Conservation (phyloP, 2,888 invertebrate species). For the Chymomyza fuscimana region DNA sequence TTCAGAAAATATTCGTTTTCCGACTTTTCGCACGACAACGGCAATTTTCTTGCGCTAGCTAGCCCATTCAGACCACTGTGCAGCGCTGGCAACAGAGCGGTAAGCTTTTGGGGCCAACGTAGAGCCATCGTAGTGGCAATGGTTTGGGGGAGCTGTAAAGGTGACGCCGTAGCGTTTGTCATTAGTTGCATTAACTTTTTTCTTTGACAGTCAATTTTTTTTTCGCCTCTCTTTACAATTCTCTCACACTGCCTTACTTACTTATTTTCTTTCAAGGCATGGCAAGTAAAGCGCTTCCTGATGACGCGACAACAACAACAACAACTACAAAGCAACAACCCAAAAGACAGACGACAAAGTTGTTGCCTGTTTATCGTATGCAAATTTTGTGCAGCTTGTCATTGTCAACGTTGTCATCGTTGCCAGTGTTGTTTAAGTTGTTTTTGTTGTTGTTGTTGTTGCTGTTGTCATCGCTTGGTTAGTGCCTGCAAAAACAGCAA, state of each 20-base stretch:
- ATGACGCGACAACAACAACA: constrained; percentile 8
- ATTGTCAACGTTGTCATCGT: constrained; percentile 46
- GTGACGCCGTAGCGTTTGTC: constrained; percentile 51
- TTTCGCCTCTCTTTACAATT: constrained; percentile 14
- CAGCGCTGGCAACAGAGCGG: neutral
- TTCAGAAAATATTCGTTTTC: too few species aligned
- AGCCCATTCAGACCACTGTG: too few species aligned
- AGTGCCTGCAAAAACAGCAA: constrained; percentile 69
- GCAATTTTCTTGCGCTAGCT: too few species aligned
- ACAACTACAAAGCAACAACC: neutral
- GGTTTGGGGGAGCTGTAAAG: neutral
- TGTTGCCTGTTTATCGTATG: constrained; percentile 51
- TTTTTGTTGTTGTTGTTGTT: constrained; percentile 11
- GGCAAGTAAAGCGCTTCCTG: constrained; percentile 5
- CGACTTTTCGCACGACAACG: too few species aligned
- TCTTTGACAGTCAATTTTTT: constrained; percentile 65
- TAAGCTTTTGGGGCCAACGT: neutral
- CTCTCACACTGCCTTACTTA: constrained; percentile 23
- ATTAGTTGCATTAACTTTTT: constrained; percentile 70
- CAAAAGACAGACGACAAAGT: neutral
- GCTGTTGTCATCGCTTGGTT: too few species aligned
- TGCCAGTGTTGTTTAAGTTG: neutral
- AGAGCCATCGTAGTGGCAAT: neutral
- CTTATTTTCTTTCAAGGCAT: constrained; percentile 10
- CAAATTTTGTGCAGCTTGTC: constrained; percentile 56